phyloP scores from a whole-genome alignment of 2,888 invertebrate species.

The Eupithecia subumbrata region DNA sequence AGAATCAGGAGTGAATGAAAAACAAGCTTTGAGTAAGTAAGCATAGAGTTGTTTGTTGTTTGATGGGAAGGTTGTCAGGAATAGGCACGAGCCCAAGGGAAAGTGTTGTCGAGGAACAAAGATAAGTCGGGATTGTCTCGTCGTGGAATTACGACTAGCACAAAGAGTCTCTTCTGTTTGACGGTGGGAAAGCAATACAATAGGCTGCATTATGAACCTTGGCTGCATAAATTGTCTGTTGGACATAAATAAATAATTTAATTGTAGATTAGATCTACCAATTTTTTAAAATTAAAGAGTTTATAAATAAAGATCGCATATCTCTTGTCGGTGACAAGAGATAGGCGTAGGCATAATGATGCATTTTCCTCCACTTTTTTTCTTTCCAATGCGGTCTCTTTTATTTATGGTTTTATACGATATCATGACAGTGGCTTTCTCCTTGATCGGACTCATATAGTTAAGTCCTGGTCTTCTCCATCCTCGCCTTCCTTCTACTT shows the following conservation, averaged over 20 bases:
- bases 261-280: not conserved
- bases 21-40: conserved; percentile 19
- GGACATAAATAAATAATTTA: not conserved
- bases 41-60: conserved; percentile 19
- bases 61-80: not conserved
- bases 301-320: too few species aligned
- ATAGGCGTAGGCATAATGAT: too few species aligned
- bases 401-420: too few species aligned
- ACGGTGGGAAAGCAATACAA: conserved; percentile 46
- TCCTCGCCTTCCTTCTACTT: too few species aligned
- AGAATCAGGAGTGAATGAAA: conserved; percentile 22
- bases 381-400: too few species aligned
- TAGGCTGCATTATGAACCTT: not conserved
- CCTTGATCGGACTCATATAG: too few species aligned
- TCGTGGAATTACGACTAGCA: conserved; percentile 76
- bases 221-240: not conserved
- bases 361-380: too few species aligned
- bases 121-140: conserved; percentile 80
- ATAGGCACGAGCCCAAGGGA: conserved; percentile 65
- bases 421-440: too few species aligned
- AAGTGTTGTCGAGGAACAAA: conserved; percentile 80
- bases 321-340: too few species aligned
- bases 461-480: too few species aligned
- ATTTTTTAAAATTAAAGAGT: too few species aligned
- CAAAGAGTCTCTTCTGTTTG: conserved; percentile 63